Conservation (phyloP, 2,797 vertebrate species). For the Antennarius maculatus region DNA sequence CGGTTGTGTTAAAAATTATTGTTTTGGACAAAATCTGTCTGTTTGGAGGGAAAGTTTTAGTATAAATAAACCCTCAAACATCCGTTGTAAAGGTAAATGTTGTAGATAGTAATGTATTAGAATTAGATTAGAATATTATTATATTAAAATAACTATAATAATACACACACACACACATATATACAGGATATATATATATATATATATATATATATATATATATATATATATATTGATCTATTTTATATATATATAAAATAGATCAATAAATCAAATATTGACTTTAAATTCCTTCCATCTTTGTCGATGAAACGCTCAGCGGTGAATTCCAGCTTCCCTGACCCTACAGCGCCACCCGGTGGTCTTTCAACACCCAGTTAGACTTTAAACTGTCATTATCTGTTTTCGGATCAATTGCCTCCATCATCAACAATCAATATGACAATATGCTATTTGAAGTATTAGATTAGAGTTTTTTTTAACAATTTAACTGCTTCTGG, state of each 20-base stretch:
- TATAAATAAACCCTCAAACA: too few species aligned
- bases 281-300: neutral
- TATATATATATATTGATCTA: too few species aligned
- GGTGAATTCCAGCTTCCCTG: slow-evolving; percentile 48
- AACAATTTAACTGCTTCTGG: neutral
- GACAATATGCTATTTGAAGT: neutral
- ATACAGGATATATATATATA: too few species aligned
- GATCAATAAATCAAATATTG: neutral
- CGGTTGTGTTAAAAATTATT: neutral
- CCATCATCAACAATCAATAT: slow-evolving; percentile 6
- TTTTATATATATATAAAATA: too few species aligned
- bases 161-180: too few species aligned
- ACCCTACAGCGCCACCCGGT: slow-evolving; percentile 79
- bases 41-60: neutral
- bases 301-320: too few species aligned
- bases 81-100: neutral
- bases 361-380: slow-evolving; percentile 22
- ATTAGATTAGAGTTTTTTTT: neutral
- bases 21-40: neutral
- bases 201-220: too few species aligned
- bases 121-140: too few species aligned
- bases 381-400: slow-evolving; percentile 8
- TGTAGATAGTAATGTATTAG: too few species aligned
- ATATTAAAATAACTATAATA: too few species aligned
- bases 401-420: neutral